Percentiles rank a stretch among this genome's conserved stretches.
Evolutionary conservation across 2,113 vertebrate species (phyloP).

Genomic region (Brienomyrus brachyistius): DNA sequence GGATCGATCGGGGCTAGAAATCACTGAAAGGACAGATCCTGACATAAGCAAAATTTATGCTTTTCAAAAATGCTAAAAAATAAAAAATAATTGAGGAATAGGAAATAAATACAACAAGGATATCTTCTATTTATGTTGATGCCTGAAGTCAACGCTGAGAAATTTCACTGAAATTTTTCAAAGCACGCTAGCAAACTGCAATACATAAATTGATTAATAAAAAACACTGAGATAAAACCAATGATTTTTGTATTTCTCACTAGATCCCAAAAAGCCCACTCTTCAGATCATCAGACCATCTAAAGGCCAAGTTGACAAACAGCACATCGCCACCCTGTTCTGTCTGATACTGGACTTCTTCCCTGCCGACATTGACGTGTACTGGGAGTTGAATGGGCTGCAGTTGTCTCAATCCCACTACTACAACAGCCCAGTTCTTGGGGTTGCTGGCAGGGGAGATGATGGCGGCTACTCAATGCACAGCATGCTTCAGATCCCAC

Average conservation of each 20-base stretch:
- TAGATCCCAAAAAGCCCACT: conserved; percentile 34
- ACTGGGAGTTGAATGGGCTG: conserved; percentile 46
- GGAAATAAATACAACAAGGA: neutral
- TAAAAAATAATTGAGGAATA: neutral
- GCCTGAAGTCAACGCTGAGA: neutral
- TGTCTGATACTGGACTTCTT: conserved; percentile 50
- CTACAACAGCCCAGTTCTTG: conserved; percentile 38
- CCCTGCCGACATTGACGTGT: conserved; percentile 43
- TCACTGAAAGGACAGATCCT: neutral
- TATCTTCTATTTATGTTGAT: neutral
- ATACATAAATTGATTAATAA: neutral
- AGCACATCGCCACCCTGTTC: conserved; percentile 25
- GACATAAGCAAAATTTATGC: neutral
- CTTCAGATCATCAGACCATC: conserved; percentile 42
- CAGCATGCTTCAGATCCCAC: conserved; percentile 42
- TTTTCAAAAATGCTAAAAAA: neutral
- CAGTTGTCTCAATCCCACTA: conserved; percentile 27
- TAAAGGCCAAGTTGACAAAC: conserved; percentile 25
- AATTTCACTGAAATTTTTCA: neutral
- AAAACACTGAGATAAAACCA: neutral
- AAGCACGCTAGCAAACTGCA: neutral
- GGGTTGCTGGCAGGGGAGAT: conserved; percentile 8
- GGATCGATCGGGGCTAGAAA: neutral
- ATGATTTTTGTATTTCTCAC: neutral
- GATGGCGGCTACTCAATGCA: conserved; percentile 40